Base-by-base conservation (phyloP, 2,888 invertebrate species). In the Orchestes rusci region DNA sequence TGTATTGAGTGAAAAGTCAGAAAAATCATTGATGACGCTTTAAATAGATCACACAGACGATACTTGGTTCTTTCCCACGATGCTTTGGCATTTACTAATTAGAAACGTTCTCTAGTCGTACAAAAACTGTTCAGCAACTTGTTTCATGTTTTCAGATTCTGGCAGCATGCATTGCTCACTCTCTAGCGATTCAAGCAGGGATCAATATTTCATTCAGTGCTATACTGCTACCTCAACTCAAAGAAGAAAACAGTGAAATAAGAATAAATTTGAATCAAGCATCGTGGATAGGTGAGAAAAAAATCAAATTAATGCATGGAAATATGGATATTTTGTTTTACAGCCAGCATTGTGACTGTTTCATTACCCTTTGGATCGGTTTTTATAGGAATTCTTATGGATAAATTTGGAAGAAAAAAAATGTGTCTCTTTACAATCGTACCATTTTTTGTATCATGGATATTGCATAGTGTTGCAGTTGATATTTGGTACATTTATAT, bases 201-300 rank as follows among this genome's bases (percentile, higher is more conserved):
- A 66, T 75, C 30, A 76, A 75, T 56, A 72, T 78, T 72, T 70
- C 74, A 2, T 77, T 73, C 54, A 74, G 75, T 54, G 73, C 76
- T 3, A 67, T 77, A 38, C 61, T 77, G 40, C 57, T 74, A 39
- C 72, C 74, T 10, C 74, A 75, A 50, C 61, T 77, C 31, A 57
- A 65, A 41, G 57, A 64, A 41, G 39, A 36, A 16, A 60, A 61
- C 29, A 67, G 66, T 48, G 56, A 62, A 20, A 65, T 75, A 27
- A 31, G 37, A 16, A 65, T 75, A 28, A 39, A 45, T 32, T 64
- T 66, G 45, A 63, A 67, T 23, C 65, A 75, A 58, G 71, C 67
- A 16, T 74, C 77, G 16, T 77, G 76, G 77, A 74, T 77, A 58
- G 74, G 77, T 76, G 61, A 41, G 27, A 12, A 39, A 12, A 5